Base-by-base conservation (phyloP, 1,140 invertebrate genomes). In the Kradibia gibbosae region DNA sequence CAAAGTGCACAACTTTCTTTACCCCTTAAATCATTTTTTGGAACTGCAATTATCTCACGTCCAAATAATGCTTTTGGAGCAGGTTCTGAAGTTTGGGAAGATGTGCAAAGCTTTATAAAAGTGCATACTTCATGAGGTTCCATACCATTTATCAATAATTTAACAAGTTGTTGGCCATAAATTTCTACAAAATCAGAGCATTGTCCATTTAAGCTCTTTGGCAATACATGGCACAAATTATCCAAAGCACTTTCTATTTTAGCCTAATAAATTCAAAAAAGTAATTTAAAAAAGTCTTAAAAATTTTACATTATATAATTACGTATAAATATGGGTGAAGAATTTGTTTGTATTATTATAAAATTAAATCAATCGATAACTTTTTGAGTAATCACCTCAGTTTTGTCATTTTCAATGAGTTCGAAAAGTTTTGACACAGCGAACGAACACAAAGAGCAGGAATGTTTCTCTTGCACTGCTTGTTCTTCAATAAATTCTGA, bases 381-480 rank as follows among this genome's bases (percentile, higher is more conserved):
- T 31, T 55, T 22, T 74, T 15, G 36, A 74, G n/a, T 42, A 75
- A 65, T 25, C 60, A 94, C 95, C 92, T 95, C 93, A 36, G 94
- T 95, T 85, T 92, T 94, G 78, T 96, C 93, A 73, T 94, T 91
- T 85, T 94, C 93, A 4, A 96, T 91, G 86, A 94, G 92, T 28
- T 93, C 88, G 84, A 96, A 93, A 57, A 96, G 85, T 87, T 95
- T 93, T 83, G 94, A 92, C 13, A 97, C 93, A 28, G 95, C 96
- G 85, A 96, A 94, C 31, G 97, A 90, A 88, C 97, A 98, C 1
- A 97, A 88, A 31, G 96, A 94, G 86, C 96, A 97, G 50, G 91
- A 93, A 28, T 93, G 92, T 78, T 93, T 94, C n/a, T 92, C 91
- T 84, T 92, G 86, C 39, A 92, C 89, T 81, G 92, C 89, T 22